phyloP scores from a whole-genome alignment of 1,140 invertebrate genomes.

The Gonatopus flavifemur region DNA sequence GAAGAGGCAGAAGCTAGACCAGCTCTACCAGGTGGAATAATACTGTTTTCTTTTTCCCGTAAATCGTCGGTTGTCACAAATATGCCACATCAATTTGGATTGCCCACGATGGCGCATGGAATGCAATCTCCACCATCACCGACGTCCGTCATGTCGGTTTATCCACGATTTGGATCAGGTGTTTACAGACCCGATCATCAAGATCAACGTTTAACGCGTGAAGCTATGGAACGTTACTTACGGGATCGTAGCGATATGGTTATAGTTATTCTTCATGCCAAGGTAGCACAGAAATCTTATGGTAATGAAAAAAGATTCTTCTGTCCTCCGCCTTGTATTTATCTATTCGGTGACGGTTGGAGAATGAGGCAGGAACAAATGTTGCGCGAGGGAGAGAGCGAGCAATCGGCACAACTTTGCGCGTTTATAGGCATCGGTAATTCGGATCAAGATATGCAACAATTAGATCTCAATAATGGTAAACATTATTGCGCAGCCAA shows the following conservation, averaged over 20 bases:
- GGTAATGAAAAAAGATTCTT: slow-evolving; percentile 99
- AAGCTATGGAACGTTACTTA: slow-evolving; percentile 95
- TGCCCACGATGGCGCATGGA: slow-evolving; percentile 66
- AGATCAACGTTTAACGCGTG: slow-evolving; percentile 83
- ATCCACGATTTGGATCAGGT: slow-evolving; percentile 62
- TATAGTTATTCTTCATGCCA: slow-evolving; percentile 96
- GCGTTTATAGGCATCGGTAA: slow-evolving; percentile 99
- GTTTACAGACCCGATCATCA: slow-evolving; percentile 69
- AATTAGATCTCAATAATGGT: slow-evolving; percentile 91
- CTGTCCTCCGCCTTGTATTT: slow-evolving; percentile 99
- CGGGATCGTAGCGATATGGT: slow-evolving; percentile 94
- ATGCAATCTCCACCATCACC: slow-evolving; percentile 79
- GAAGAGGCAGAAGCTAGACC: too few species aligned
- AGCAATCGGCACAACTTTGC: slow-evolving; percentile 89
- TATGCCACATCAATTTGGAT: slow-evolving; percentile 78
- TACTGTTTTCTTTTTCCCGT: slow-evolving; percentile 6
- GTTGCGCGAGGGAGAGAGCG: slow-evolving; percentile 83
- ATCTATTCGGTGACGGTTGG: slow-evolving; percentile 97
- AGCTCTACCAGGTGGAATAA: slow-evolving; percentile 1
- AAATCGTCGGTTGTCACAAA: slow-evolving; percentile 42
- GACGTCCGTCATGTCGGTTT: slow-evolving; percentile 65
- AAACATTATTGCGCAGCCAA: slow-evolving; percentile 99
- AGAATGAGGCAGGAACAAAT: slow-evolving; percentile 88
- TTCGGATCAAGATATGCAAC: slow-evolving; percentile 98
- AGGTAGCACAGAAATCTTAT: slow-evolving; percentile 99